Evolutionary conservation across 2,888 invertebrate genomes (phyloP), one percentile per base, ranked within the genome.

Genomic region (Ferdinandea cuprea): DNA sequence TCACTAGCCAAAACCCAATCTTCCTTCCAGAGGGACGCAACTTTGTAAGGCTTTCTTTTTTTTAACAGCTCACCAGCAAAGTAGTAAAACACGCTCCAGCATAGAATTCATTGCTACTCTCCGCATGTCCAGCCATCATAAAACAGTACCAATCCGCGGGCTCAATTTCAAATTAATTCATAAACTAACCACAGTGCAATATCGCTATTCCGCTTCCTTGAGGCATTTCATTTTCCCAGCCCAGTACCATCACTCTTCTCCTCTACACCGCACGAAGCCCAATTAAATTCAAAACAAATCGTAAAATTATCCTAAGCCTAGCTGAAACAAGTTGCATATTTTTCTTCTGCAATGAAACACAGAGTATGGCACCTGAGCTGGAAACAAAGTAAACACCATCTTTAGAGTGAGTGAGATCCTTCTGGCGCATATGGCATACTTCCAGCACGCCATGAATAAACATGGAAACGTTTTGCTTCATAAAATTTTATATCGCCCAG

Each of bases 401-500:
- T 54, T 37, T 42, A n/a, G 9, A 46, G 13, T 52, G 58, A 63
- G 37, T 48, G 35, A 48, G 37, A 68, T 68, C 35, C 58, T 78
- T 19, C 65, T 65, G 50, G 32, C 69, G 42, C 74, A 73, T 21
- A 58, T 46, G 69, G 74, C 58, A 35, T 63, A 59, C 25, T 40
- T 59, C 50, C 65, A 71, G 71, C 77, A 65, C 71, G 58, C 66
- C 77, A 81, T 77, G 81, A 81, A 81, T 81, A 81, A 81, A 81
- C 76, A 77, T 66, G 56, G 58, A 66, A 74, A 58, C 74, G 48
- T 66, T 77, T 77, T 77, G 61, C 76, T 77, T 77, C 81, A 81
- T 81, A 81, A 77, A 81, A 81, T 72, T 81, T 81, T 77, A 77
- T 81, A 77, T 72, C 61, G 35, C 65, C 77, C 81, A 71, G 52